Evolutionary conservation across 2,888 invertebrate genomes (phyloP).

Genomic region (Himalopsyche anomala): DNA sequence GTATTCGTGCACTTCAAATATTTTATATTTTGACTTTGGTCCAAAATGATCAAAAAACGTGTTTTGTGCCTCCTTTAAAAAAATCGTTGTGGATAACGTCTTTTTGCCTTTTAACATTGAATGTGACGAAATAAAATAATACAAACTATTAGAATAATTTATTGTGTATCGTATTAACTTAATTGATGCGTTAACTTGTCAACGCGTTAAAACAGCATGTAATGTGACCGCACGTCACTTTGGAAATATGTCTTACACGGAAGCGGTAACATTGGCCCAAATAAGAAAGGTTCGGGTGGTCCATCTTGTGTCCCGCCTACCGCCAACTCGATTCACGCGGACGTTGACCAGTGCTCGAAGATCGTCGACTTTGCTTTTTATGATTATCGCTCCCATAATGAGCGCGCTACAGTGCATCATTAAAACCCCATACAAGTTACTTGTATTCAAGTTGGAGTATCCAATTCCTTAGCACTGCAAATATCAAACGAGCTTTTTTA

Average conservation of each 20-base stretch:
- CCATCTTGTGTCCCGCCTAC: conserved; percentile 11
- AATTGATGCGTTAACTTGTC: not conserved
- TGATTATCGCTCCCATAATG: not conserved
- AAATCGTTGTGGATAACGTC: no score
- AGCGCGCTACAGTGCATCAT: not conserved
- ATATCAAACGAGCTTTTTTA: no score
- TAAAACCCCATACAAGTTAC: not conserved
- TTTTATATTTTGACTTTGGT: no score
- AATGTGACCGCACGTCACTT: not conserved
- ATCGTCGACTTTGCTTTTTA: conserved; percentile 18
- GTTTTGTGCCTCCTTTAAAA: no score
- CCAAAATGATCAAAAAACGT: no score
- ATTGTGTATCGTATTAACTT: not conserved
- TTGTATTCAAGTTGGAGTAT: not conserved
- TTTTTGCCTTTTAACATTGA: no score
- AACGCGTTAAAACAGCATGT: not conserved
- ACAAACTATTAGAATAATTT: no score
- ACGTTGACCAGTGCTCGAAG: conserved; percentile 10
- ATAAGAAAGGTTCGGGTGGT: conserved; percentile 22
- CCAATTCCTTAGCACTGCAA: no score
- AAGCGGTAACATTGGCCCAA: conserved; percentile 34
- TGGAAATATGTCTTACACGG: not conserved
- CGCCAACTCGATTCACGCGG: not conserved
- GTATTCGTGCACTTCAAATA: no score
- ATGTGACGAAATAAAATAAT: no score